phyloP scores from a whole-genome alignment of 2,113 vertebrate species.

The Parus major region DNA sequence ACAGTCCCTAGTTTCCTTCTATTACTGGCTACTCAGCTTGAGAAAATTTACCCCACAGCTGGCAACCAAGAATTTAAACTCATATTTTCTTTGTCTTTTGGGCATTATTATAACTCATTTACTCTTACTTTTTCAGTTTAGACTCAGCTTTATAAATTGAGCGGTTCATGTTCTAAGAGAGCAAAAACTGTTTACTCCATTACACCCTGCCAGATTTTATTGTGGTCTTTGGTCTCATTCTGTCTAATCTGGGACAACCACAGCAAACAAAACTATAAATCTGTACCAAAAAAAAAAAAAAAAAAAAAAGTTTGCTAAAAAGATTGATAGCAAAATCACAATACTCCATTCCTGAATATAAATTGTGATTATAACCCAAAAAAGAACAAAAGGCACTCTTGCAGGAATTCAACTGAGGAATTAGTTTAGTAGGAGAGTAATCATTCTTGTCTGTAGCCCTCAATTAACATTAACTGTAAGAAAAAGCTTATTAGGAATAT shows the following conservation, averaged over 20 bases:
- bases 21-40: not conserved
- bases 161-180: not conserved
- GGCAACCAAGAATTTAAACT: not conserved
- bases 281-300: not conserved
- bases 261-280: not conserved
- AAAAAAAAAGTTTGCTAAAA: not conserved
- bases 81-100: not conserved
- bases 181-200: not conserved
- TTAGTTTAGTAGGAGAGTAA: slow-evolving; percentile 9
- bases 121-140: not conserved
- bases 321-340: slow-evolving; percentile 2
- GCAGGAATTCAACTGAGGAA: not conserved
- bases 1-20: not conserved
- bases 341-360: not conserved
- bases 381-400: slow-evolving; percentile 22
- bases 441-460: slow-evolving; percentile 32
- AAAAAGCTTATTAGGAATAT: slow-evolving; percentile 41
- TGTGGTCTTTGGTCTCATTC: not conserved
- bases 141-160: not conserved
- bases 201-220: not conserved
- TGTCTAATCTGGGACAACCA: not conserved
- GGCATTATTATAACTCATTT: not conserved
- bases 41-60: not conserved
- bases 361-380: not conserved
- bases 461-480: slow-evolving; percentile 40